Evolutionary conservation across 2,113 vertebrate species (phyloP).

Genomic region (Marcusenius ussheri): DNA sequence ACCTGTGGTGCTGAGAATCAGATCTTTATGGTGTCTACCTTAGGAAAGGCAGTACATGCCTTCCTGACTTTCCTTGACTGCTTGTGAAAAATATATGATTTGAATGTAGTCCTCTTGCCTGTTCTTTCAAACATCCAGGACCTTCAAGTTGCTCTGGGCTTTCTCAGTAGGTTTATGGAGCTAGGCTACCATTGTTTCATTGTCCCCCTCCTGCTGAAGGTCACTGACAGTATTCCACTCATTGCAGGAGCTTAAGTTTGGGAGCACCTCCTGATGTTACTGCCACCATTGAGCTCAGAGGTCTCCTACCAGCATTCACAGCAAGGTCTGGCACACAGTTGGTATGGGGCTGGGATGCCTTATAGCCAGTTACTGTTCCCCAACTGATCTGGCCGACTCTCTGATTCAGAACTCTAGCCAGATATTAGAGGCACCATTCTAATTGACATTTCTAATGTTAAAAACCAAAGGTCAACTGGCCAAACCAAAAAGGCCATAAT

Average conservation of each 20-base stretch:
- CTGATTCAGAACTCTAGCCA: neutral
- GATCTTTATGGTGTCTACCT: neutral
- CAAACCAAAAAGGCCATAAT: neutral
- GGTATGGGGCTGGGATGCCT: neutral
- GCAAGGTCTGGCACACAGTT: neutral
- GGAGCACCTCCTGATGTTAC: neutral
- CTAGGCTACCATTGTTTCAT: neutral
- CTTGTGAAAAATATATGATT: neutral
- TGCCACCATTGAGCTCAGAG: neutral
- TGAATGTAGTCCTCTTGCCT: neutral
- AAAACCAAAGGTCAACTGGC: neutral
- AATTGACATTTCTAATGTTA: neutral
- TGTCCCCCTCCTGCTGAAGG: neutral
- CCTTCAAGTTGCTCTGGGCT: neutral
- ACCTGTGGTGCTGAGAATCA: neutral
- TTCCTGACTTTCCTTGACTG: neutral
- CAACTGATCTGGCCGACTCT: neutral
- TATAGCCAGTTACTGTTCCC: neutral
- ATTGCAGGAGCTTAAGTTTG: neutral
- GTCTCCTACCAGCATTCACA: neutral
- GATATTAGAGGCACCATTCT: neutral
- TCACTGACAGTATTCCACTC: neutral
- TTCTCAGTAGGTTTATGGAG: neutral
- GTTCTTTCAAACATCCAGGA: neutral
- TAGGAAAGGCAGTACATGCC: neutral